Evolutionary conservation across 2,113 vertebrate species (phyloP).

Genomic region (Manacus vitellinus): DNA sequence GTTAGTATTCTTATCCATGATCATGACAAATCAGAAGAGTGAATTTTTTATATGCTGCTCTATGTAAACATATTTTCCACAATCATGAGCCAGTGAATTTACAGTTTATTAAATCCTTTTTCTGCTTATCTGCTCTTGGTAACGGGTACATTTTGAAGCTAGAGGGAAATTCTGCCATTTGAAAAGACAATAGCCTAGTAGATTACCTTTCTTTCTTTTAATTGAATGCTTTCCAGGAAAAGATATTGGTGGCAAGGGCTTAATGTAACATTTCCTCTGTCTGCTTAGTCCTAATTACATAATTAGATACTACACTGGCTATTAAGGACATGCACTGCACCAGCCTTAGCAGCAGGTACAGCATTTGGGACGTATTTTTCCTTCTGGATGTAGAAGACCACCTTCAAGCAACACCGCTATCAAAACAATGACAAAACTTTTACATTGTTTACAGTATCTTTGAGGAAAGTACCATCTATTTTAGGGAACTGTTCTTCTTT

Average conservation of each 20-base stretch:
- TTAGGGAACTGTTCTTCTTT: background rate
- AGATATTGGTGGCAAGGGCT: background rate
- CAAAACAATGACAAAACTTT: constrained; percentile 9
- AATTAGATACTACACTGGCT: constrained; percentile 1
- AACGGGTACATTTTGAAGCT: constrained; percentile 9
- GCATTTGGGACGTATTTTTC: constrained; percentile 36
- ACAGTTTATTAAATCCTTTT: constrained; percentile 19
- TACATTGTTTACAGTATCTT: background rate
- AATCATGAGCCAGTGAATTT: constrained; percentile 27
- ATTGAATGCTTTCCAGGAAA: constrained; percentile 16
- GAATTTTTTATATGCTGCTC: constrained; percentile 18
- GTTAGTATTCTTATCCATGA: constrained; percentile 75
- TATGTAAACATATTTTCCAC: constrained; percentile 22
- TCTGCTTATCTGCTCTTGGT: background rate
- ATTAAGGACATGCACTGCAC: constrained; percentile 1
- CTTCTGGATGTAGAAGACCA: constrained; percentile 21
- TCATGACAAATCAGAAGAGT: constrained; percentile 14
- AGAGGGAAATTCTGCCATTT: background rate
- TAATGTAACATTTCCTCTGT: constrained; percentile 49
- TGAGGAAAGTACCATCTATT: background rate
- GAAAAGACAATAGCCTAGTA: background rate
- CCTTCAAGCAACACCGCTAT: background rate
- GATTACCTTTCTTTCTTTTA: background rate
- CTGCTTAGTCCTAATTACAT: constrained; percentile 37
- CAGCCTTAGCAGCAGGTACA: constrained; percentile 6